phyloP scores from a whole-genome alignment of 2,888 invertebrate genomes.

The Pristionchus japonicus region DNA sequence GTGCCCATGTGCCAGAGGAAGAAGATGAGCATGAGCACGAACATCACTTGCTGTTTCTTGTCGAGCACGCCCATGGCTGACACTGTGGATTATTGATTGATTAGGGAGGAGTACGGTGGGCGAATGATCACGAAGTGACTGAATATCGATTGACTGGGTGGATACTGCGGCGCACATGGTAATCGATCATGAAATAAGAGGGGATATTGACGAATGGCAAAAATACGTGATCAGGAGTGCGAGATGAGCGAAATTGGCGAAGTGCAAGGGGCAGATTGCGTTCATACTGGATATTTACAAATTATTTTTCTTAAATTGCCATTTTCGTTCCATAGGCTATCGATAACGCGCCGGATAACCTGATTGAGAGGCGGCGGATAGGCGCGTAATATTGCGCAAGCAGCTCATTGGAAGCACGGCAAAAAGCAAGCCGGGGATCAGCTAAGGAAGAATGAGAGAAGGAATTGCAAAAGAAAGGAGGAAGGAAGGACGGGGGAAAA shows the following conservation, averaged over 20 bases:
- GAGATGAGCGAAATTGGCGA: background rate
- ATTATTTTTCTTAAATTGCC: background rate
- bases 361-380: background rate
- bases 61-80: constrained; percentile 52
- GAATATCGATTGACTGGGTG: no score
- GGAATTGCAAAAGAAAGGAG: constrained; percentile 19
- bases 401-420: background rate
- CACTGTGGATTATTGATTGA: background rate
- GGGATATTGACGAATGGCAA: background rate
- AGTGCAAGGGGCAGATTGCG: background rate
- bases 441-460: background rate
- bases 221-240: background rate
- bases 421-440: background rate
- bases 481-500: background rate
- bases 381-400: constrained; percentile 18
- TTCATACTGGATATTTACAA: background rate
- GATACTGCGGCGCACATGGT: no score
- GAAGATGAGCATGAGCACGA: constrained; percentile 71
- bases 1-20: constrained; percentile 74
- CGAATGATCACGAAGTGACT: no score
- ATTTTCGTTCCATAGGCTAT: background rate
- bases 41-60: constrained; percentile 68
- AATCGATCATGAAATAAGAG: no score
- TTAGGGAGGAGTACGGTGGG: background rate
- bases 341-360: background rate